Evolutionary conservation across 1,140 invertebrate genomes (phyloP), one percentile per base, ranked within the genome.

Genomic region (Matsumurasca onukii): DNA sequence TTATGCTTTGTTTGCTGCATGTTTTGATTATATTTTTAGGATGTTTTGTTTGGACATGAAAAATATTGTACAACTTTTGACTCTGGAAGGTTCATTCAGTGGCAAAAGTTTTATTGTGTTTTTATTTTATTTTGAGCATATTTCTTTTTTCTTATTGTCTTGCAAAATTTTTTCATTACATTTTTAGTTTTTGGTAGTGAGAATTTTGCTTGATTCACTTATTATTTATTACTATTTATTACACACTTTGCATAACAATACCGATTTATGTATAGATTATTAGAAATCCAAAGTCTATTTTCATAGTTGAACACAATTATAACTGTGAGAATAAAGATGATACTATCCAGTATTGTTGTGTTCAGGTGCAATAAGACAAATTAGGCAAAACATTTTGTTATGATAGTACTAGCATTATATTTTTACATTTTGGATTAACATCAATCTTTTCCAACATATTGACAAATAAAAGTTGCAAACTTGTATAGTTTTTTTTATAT

Each of bases 1-100:
- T 52, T 25, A 59, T 22, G 29, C n/a, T 67, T 67, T 67, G 22
- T 67, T 70, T 24, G 49, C 61, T 67, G 49, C 51, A 48, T 51
- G n/a, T 69, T 25, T 66, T 66, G 27, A 51, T 51, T 67, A 49
- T 66, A 52, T 48, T 66, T 70, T 29, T 30, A 67, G 45, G 30
- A 3, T 59, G 9, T 59, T 27, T 68, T 67, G 52, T 70, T 68
- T 70, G 45, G 52, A 30, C 24, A 15, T 29, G 45, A 48, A 68
- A 68, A 59, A 59, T 59, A 59, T 59, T 59, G 55, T 59, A 27
- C 55, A 59, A 59, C 55, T 59, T 59, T 59, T 59, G 55, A 59
- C 55, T 59, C 55, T 59, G 55, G 55, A 59, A 27, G 30, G 30
- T 39, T 15, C 55, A 59, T 59, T 59, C 55, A 59, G 55, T 59